Conservation (phyloP, 1,140 invertebrate genomes). For the Eciton burchellii region DNA sequence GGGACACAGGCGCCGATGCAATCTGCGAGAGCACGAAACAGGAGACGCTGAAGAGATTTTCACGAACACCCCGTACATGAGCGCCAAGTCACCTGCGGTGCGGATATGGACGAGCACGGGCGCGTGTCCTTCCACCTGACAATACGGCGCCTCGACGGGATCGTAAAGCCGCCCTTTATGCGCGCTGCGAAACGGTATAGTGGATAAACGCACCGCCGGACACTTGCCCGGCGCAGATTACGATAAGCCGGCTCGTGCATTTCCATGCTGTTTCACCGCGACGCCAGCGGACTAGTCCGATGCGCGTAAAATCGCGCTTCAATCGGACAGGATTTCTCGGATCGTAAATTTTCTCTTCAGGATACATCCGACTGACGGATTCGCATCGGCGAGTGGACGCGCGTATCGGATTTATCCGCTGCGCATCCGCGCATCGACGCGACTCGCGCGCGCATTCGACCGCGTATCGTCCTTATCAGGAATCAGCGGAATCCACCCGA, state of each 20-base stretch:
- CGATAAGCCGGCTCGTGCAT: slow-evolving; percentile 13
- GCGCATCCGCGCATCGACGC: too few species aligned
- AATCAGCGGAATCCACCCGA: slow-evolving; percentile 16
- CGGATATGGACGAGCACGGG: slow-evolving; percentile 18
- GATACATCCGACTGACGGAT: neutral
- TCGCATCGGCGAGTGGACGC: slow-evolving; percentile 10
- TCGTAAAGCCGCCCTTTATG: slow-evolving; percentile 60
- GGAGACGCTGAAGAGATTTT: neutral
- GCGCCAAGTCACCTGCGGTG: slow-evolving; percentile 39
- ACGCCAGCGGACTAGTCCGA: neutral
- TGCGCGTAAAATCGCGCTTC: slow-evolving; percentile 15
- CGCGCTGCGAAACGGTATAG: slow-evolving; percentile 24
- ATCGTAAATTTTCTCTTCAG: neutral
- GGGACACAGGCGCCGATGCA: too few species aligned
- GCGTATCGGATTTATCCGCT: neutral
- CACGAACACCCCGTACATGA: neutral
- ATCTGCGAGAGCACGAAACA: too few species aligned
- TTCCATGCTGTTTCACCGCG: neutral
- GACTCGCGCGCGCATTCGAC: neutral
- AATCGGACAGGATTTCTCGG: neutral
- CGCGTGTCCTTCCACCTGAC: slow-evolving; percentile 60
- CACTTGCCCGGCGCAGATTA: slow-evolving; percentile 54
- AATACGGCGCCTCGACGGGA: slow-evolving; percentile 55
- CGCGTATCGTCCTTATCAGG: neutral
- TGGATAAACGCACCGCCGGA: slow-evolving; percentile 46